Base-by-base conservation (phyloP, 2,888 invertebrate species). In the Trilocha varians region DNA sequence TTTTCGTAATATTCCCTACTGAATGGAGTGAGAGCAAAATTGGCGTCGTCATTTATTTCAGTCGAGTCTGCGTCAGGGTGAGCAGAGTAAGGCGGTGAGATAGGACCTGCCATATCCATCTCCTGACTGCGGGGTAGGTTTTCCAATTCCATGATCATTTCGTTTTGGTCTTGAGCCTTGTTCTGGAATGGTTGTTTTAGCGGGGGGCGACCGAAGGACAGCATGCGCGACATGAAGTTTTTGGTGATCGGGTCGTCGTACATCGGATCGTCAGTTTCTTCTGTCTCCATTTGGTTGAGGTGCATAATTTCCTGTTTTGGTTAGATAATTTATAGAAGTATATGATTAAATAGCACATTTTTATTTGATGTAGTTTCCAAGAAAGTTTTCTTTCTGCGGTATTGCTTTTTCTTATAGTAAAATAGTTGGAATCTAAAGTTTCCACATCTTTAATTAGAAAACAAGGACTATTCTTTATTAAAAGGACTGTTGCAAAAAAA, bases 11-110 rank as follows among this genome's bases (percentile, higher is more conserved):
- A 76, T 18, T 64, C 74, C 35, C 60, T 57, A 32, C 76, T 73
- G 4, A 56, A 47, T 6, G 76, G 76, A 8, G 75, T 72, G 4
- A 71, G 50, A 0, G 76, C 76, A 42, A 76, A 75, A 3, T 54
- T 52, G 15, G 44, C 47, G 14, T 47, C 40, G 1, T 54, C 46
- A 13, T 16, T 25, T 16, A 14, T 11, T 6, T 13, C 36, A 6
- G 11, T 13, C 15, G 15, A 3, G n/a, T 17, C 16, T 6, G 33
- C 34, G 8, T 16, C 13, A 14, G 13, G 18, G 2, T 25, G 6
- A 11, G 11, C 6, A 4, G 25, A 25, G 6, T 25, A 11, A 11
- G 25, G 25, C 25, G 6, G 25, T 11, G 11, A 6, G 11, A 25
- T 25, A 4, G 25, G 25, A 2, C 25, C 11, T 6, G 25, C 25